Conservation (phyloP, 1,140 invertebrate species). For the Euura saliciscinereae region DNA sequence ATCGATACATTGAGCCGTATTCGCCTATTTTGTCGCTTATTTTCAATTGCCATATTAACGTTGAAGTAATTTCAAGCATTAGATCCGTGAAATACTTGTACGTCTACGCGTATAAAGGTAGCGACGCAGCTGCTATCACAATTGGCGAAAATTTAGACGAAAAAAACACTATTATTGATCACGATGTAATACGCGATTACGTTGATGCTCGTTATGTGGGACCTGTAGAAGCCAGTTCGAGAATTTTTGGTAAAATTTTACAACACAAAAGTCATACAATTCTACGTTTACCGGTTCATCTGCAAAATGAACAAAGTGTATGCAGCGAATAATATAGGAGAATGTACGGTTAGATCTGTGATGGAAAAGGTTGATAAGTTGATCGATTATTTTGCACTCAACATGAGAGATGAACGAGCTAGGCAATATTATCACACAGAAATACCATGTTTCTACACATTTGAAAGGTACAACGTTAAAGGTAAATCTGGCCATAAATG, state of each 20-base stretch:
- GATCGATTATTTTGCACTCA: no score
- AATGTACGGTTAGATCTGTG: no score
- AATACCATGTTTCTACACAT: no score
- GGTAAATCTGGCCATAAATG: no score
- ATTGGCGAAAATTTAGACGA: constrained; percentile 10
- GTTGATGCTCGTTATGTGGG: constrained; percentile 3
- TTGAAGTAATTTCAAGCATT: constrained; percentile 19
- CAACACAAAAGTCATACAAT: constrained; percentile 25
- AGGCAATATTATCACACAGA: no score
- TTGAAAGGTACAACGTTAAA: no score
- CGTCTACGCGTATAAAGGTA: constrained; percentile 23
- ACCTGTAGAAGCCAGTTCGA: constrained; percentile 21
- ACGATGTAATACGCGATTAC: constrained; percentile 9
- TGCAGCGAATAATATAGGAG: no score
- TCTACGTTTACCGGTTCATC: background rate
- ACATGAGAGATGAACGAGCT: no score
- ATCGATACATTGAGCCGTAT: constrained; percentile 17
- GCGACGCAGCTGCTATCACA: constrained; percentile 19
- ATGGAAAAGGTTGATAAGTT: no score
- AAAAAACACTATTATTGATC: background rate
- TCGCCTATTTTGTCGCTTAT: constrained; percentile 16
- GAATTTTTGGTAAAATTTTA: constrained; percentile 17
- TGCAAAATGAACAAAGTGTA: no score
- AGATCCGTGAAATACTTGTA: constrained; percentile 26
- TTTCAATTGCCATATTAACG: constrained; percentile 23